These are phyloP conservation scores for Leptopilina syphax DNA, from an alignment of 2,888 invertebrate genomes.

Conservation along the genomic window DNA sequence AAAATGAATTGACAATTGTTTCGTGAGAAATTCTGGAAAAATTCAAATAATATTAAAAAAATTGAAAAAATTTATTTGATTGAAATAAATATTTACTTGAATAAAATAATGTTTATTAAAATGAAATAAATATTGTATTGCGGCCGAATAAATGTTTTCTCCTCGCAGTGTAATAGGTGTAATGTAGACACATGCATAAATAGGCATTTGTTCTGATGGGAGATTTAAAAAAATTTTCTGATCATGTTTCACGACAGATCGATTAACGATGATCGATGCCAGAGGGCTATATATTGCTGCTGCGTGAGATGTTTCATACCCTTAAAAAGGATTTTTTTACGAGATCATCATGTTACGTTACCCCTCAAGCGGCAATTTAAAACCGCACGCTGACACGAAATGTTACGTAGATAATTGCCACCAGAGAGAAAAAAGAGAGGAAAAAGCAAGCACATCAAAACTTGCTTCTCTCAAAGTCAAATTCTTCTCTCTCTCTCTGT, in stretches of 20 bases:
- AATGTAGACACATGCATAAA: too few species aligned
- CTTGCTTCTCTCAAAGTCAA: neutral
- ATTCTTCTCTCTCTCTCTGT: neutral
- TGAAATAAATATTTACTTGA: too few species aligned
- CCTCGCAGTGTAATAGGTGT: neutral
- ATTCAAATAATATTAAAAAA: too few species aligned
- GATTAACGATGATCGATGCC: neutral
- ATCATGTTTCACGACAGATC: neutral
- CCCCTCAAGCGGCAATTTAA: conserved; percentile 36
- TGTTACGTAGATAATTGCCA: conserved; percentile 25
- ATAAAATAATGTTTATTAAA: too few species aligned
- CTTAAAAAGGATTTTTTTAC: conserved; percentile 8
- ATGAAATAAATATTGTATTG: too few species aligned
- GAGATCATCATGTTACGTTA: conserved; percentile 31
- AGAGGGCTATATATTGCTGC: too few species aligned
- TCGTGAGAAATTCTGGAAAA: too few species aligned
- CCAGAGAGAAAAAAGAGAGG: neutral
- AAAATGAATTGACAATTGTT: too few species aligned
- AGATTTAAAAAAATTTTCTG: neutral
- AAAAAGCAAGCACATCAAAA: conserved; percentile 21
- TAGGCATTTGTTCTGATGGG: too few species aligned
- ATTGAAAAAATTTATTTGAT: too few species aligned
- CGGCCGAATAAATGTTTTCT: too few species aligned
- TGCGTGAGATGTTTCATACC: neutral
- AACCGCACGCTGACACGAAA: conserved; percentile 33